Evolutionary conservation across 2,888 invertebrate species (phyloP), one percentile per base, ranked within the genome.

Genomic region (Creontiades dilutus): DNA sequence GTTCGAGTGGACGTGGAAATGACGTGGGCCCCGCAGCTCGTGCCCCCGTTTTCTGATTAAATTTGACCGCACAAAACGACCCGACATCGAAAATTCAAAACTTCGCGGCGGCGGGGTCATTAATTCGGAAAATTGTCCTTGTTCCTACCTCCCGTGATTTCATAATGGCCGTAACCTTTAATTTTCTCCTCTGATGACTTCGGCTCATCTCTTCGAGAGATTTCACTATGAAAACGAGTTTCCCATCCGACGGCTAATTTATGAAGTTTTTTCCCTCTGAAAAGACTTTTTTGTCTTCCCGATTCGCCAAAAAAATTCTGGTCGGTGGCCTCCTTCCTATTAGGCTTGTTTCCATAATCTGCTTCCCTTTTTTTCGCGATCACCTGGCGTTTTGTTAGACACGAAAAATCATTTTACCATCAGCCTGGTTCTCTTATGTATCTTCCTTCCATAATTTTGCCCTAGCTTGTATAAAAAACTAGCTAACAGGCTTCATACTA

Each of bases 151-250:
- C 68, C 68, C 19, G 68, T 68, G 23, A 68, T 68, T 68, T 68
- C 68, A 68, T 68, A 68, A 68, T 68, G 68, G 11, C 68, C 27
- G 68, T 68, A 23, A 68, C 27, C 68, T 68, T 68, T 23, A 68
- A 68, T 68, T 68, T 68, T 68, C 68, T 68, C 68, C 68, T 68
- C 68, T 68, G 68, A 68, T 68, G 68, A 68, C 68, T 68, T 23
- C 27, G 23, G 68, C 68, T 68, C 68, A 68, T 68, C 68, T n/a
- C 19, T 68, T 23, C 19, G 11, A 23, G 68, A 23, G 19, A 23
- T 68, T 68, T 68, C 23, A 23, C 68, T 23, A 68, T 68, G 3
- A 23, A 68, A 68, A 68, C 68, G 68, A 68, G 68, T 68, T 68
- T 68, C 3, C 23, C 61, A 0, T 68, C 68, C 3, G 68, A 12